phyloP scores from a whole-genome alignment of 2,888 invertebrate species.

The Auanema sp. region DNA sequence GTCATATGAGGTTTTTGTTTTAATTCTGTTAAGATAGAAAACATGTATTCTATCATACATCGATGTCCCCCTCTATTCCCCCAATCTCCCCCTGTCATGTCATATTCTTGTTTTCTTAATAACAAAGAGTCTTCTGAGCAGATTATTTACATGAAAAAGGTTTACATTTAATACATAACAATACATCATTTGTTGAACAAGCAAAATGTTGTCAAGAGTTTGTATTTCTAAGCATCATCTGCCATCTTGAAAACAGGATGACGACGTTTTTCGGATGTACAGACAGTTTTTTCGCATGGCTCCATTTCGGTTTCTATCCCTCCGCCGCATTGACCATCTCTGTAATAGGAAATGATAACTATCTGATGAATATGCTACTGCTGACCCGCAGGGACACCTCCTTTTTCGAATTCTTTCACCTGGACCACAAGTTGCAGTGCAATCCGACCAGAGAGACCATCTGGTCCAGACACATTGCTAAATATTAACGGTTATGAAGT shows the following conservation, averaged over 20 bases:
- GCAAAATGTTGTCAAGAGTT: no score
- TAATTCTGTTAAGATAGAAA: no score
- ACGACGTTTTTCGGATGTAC: slow-evolving; percentile 15
- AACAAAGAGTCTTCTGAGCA: no score
- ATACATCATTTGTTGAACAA: no score
- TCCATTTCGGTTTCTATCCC: slow-evolving; percentile 35
- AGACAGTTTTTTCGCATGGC: slow-evolving; percentile 24
- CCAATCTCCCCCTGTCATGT: no score
- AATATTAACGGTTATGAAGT: neutral
- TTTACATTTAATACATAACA: no score
- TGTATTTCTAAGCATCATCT: no score
- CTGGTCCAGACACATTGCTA: slow-evolving; percentile 44
- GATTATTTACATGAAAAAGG: no score
- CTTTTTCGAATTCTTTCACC: slow-evolving; percentile 41
- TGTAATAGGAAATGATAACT: slow-evolving; percentile 10
- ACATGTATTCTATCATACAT: no score
- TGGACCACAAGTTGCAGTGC: slow-evolving; percentile 42
- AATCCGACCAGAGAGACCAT: slow-evolving; percentile 50
- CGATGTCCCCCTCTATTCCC: no score
- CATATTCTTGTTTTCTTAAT: no score
- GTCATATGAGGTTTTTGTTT: no score
- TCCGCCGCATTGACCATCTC: slow-evolving; percentile 29
- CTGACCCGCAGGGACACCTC: slow-evolving; percentile 46
- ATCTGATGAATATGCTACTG: neutral
- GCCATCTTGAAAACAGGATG: slow-evolving; percentile 18